Conservation (phyloP, 2,797 vertebrate species). For the Poeciliopsis infans region DNA sequence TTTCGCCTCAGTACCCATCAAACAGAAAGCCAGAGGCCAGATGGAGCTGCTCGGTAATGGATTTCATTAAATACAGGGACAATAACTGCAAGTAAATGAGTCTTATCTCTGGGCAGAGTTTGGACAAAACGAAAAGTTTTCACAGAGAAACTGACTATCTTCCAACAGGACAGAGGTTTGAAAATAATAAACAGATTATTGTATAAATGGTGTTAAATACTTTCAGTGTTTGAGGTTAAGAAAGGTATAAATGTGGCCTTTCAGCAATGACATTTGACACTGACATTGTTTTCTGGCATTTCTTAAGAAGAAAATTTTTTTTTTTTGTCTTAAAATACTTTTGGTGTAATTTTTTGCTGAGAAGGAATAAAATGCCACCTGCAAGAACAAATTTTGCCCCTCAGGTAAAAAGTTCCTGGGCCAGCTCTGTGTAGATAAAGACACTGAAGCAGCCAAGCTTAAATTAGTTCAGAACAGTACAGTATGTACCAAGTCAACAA, state of each 20-base stretch:
- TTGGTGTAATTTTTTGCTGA: background rate
- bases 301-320: background rate
- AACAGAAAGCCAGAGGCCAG: background rate
- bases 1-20: background rate
- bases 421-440: background rate
- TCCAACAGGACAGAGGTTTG: background rate
- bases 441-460: background rate
- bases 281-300: background rate
- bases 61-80: background rate
- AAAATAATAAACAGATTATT: background rate
- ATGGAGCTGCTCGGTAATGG: background rate
- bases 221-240: background rate
- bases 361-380: background rate
- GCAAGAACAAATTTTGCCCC: background rate
- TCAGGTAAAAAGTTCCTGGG: background rate
- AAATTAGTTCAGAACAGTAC: background rate
- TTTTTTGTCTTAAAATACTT: background rate
- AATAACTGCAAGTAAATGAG: background rate
- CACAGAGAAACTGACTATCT: background rate
- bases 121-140: background rate
- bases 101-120: background rate
- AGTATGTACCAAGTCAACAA: background rate
- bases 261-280: background rate
- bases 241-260: background rate
- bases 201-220: background rate